Percentiles rank a stretch among this genome's conserved stretches.
Conservation (phyloP, 2,888 invertebrate genomes). For the Caprella mutica region DNA sequence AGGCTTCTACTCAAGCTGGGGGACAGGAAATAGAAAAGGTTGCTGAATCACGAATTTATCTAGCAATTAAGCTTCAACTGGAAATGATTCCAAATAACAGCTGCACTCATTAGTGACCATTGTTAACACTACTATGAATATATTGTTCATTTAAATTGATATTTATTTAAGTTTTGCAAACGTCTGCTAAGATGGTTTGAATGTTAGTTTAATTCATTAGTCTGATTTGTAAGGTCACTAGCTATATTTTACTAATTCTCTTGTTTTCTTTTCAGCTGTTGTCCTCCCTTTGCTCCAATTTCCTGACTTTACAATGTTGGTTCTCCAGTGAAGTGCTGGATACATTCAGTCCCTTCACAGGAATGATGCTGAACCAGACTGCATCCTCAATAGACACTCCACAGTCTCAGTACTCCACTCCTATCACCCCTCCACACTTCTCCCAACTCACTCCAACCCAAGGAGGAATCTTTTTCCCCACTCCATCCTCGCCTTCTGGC, state of each 20-base stretch:
- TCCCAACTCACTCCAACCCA: constrained; percentile 4
- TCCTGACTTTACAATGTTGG: not conserved
- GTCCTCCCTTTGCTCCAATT: not conserved
- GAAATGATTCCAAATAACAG: not conserved
- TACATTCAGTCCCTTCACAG: not conserved
- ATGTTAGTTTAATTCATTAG: not conserved
- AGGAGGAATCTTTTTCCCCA: not conserved
- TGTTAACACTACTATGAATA: not conserved
- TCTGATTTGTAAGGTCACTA: not conserved
- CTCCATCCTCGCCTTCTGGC: not conserved
- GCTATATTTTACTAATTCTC: not conserved
- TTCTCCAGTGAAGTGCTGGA: not conserved
- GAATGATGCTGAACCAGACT: not conserved
- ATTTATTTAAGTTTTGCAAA: not conserved
- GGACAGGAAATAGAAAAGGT: no score
- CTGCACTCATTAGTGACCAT: not conserved
- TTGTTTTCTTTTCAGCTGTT: not conserved
- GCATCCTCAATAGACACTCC: not conserved
- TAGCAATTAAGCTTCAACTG: not conserved
- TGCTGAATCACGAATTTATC: no score
- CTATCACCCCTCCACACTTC: constrained; percentile 4
- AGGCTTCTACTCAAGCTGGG: not conserved
- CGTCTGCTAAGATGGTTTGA: no score
- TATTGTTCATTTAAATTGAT: not conserved
- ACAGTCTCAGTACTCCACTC: not conserved